phyloP scores from a whole-genome alignment of 2,113 vertebrate genomes.

The Bombycilla garrulus region DNA sequence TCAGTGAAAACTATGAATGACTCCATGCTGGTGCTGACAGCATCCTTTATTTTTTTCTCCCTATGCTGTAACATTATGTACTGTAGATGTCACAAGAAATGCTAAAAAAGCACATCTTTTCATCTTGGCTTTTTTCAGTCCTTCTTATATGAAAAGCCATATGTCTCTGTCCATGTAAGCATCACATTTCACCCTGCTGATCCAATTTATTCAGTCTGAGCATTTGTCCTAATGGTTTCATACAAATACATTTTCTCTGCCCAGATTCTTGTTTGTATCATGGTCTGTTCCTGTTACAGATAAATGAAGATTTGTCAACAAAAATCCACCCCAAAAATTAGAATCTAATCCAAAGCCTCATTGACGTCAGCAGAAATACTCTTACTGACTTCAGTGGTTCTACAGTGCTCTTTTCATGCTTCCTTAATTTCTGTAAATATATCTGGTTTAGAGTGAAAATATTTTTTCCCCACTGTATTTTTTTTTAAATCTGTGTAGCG shows the following conservation, averaged over 20 bases:
- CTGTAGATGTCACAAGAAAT: slow-evolving; percentile 2
- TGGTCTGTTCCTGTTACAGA: not conserved
- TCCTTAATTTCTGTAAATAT: not conserved
- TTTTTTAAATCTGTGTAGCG: not conserved
- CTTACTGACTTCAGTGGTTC: not conserved
- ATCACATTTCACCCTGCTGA: slow-evolving; percentile 12
- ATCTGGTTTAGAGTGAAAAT: not conserved
- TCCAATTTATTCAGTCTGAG: not conserved
- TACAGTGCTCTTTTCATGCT: not conserved
- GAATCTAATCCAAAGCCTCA: slow-evolving; percentile 48
- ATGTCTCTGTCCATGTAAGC: not conserved
- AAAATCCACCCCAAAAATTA: slow-evolving; percentile 11
- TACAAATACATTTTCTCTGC: not conserved
- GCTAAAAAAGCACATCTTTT: not conserved
- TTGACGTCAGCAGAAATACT: slow-evolving; percentile 45
- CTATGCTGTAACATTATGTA: not conserved
- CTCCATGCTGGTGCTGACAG: not conserved
- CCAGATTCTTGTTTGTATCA: slow-evolving; percentile 8
- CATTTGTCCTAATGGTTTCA: not conserved
- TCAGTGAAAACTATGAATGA: not conserved
- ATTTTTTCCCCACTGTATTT: not conserved
- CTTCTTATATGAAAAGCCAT: not conserved
- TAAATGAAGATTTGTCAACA: slow-evolving; percentile 37
- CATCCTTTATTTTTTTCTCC: not conserved
- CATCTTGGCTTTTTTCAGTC: not conserved